Percentiles rank a stretch among this genome's conserved stretches.
phyloP scores from a whole-genome alignment of 2,113 vertebrate species.

The Barbus barbus region DNA sequence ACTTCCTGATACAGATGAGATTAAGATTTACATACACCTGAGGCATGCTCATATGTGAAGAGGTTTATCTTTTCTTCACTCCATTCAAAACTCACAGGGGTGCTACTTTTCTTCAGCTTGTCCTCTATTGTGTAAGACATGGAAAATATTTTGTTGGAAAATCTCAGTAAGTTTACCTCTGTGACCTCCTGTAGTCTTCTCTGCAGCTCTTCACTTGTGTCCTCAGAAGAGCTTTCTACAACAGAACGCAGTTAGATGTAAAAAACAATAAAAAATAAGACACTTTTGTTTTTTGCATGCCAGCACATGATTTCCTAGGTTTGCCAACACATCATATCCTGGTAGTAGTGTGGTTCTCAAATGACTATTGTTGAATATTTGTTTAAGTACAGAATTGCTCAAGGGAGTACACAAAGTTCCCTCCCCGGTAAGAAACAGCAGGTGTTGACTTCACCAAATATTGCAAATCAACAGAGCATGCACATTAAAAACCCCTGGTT shows the following conservation, averaged over 20 bases:
- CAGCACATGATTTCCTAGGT: no score
- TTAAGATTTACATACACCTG: not conserved
- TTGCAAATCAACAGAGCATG: constrained; percentile 54
- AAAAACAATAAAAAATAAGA: no score
- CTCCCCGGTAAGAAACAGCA: constrained; percentile 28
- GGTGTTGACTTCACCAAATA: constrained; percentile 27
- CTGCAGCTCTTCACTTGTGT: constrained; percentile 76
- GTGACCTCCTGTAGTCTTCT: constrained; percentile 75
- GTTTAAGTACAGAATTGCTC: constrained; percentile 24
- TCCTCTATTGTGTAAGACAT: not conserved
- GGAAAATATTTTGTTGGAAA: no score
- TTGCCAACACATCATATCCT: constrained; percentile 8
- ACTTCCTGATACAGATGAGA: constrained; percentile 74
- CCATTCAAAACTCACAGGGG: not conserved
- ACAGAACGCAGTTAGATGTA: not conserved
- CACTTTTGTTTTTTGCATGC: no score
- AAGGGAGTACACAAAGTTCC: not conserved
- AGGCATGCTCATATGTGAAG: not conserved
- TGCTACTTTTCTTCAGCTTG: not conserved
- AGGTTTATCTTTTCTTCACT: not conserved
- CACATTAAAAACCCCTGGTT: no score
- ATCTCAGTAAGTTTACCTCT: constrained; percentile 75
- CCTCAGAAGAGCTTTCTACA: constrained; percentile 72
- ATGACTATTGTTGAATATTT: constrained; percentile 34
- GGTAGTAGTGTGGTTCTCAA: constrained; percentile 13